Base-by-base conservation (phyloP, 2,113 vertebrate species). In the Grammomys surdaster region DNA sequence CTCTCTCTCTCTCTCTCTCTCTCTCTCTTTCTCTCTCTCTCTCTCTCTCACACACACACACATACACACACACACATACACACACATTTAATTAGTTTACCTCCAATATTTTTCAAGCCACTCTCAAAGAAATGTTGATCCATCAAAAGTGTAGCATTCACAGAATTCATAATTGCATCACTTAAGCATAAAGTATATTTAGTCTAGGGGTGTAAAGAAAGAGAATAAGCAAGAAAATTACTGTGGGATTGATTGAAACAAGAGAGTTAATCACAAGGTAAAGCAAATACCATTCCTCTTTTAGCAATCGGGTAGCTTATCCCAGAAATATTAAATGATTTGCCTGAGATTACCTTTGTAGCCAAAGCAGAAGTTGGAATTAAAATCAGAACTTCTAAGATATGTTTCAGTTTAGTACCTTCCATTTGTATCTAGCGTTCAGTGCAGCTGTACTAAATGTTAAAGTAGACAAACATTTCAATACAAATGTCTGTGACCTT, bases 151-250 rank as follows among this genome's bases (percentile, higher is more conserved):
- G 24, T 48, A 73, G 31, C 65, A 69, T 48, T 90, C 86, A 67
- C 24, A 93, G 56, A 95, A 78, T 85, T 92, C 16, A 80, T 58
- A 87, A 87, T 81, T 90, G 22, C 51, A 40, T 86, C 75, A 93
- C 33, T 80, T 75, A 56, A n/a, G 48, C 80, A 89, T 89, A 40
- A 73, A 89, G 40, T 77, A 70, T 89, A 69, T 94, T 94, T 94
- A 92, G 70, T 86, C 86, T 89, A 40, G 16, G 56, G 17, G 20
- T n/a, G 85, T 36, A 17, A 63, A 89, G 51, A 73, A 91, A 91
- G 19, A 77, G 13, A 94, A 89, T 70, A 56, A 73, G 46, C 16
- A 76, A 84, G 63, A 65, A 92, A 92, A 72, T 72, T 72, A 65
- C 22, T 85, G 40, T 65, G 26, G 16, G 17, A 43, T 67, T 75